Evolutionary conservation across 30 jellyfish, hydroid and myxozoan species (phyloP).

Genomic region (Aurelia coerulea): DNA sequence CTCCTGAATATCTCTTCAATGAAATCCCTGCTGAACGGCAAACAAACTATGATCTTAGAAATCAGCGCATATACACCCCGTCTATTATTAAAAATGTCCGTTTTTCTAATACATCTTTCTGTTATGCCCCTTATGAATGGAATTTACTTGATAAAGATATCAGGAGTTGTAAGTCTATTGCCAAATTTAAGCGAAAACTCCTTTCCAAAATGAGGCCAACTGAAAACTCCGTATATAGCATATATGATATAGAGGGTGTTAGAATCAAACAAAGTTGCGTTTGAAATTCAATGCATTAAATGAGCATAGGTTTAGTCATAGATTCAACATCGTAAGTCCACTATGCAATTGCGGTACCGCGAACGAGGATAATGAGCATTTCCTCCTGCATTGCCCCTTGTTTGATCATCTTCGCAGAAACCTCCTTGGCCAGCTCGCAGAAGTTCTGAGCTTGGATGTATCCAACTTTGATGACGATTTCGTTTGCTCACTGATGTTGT

Average conservation of each 20-base stretch:
- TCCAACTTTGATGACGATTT: not conserved
- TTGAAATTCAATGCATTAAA: no score
- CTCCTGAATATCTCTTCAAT: not conserved
- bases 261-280: not conserved
- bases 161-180: conserved; percentile 5
- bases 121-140: not conserved
- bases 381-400: no score
- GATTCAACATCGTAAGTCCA: no score
- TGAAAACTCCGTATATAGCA: no score
- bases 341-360: conserved; percentile 46
- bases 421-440: no score
- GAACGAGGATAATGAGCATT: conserved; percentile 9
- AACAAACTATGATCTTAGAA: not conserved
- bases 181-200: conserved; percentile 9
- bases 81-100: conserved; percentile 13
- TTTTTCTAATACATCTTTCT: conserved; percentile 16
- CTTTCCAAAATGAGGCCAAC: not conserved
- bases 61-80: conserved; percentile 6
- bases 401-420: no score
- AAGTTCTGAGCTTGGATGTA: no score
- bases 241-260: not conserved
- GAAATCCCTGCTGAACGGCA: not conserved
- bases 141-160: not conserved
- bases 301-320: no score
- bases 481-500: no score